A percentile compares a stretch with the other conserved stretches of the same genome.
phyloP scores from a whole-genome alignment of 1,140 invertebrate genomes.

The Drosophila burlai region DNA sequence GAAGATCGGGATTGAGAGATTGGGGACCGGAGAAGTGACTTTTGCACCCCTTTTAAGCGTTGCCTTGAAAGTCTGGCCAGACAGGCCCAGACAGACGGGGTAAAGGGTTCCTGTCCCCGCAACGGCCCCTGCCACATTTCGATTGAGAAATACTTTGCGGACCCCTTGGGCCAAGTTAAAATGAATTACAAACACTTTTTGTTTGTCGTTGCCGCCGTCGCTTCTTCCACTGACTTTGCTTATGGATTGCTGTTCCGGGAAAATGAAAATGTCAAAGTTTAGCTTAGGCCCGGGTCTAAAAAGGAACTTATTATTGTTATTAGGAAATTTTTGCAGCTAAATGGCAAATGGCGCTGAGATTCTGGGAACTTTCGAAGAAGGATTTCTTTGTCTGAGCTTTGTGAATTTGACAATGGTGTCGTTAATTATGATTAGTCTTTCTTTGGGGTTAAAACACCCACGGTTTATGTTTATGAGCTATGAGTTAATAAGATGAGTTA shows the following conservation, averaged over 20 bases:
- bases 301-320: conserved; percentile 23
- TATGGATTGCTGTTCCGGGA: conserved; percentile 46
- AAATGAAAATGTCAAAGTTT: conserved; percentile 76
- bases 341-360: conserved; percentile 22
- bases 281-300: conserved; percentile 29
- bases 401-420: background rate
- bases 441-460: background rate
- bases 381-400: conserved; percentile 3
- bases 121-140: conserved; percentile 16
- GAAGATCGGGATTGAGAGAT: conserved; percentile 8
- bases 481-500: too few species aligned
- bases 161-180: conserved; percentile 71
- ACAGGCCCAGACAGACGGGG: conserved; percentile 38
- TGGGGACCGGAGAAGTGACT: conserved; percentile 42
- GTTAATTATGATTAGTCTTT: conserved; percentile 7
- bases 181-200: conserved; percentile 84
- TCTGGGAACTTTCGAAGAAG: conserved; percentile 1
- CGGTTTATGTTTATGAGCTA: background rate
- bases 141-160: conserved; percentile 49
- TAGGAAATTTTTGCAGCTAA: conserved; percentile 24
- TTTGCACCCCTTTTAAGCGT: conserved; percentile 51
- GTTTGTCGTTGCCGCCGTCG: conserved; percentile 59
- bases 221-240: conserved; percentile 44
- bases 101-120: conserved; percentile 26
- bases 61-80: conserved; percentile 50